phyloP scores from a whole-genome alignment of 2,797 vertebrate species.

The Spea hammondii region DNA sequence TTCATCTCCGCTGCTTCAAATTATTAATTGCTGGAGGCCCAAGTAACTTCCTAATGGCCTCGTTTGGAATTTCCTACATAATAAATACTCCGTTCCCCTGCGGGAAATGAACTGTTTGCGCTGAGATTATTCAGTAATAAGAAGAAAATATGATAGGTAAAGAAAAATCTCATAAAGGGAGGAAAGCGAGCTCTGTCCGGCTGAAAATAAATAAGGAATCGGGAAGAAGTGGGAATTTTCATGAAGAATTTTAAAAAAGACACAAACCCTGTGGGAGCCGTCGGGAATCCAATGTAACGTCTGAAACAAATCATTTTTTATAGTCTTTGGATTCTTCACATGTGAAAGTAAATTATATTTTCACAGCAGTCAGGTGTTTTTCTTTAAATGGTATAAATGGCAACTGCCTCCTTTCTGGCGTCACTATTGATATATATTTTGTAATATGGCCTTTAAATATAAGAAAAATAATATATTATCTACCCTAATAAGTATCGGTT shows the following conservation, averaged over 20 bases:
- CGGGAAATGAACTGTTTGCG: slow-evolving; percentile 48
- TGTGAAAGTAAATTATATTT: too few relatives aligned
- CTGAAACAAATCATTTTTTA: too few relatives aligned
- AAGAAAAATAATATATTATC: too few relatives aligned
- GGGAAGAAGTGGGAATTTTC: slow-evolving; percentile 19
- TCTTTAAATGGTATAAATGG: too few relatives aligned
- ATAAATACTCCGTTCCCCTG: slow-evolving; percentile 42
- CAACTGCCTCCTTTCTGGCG: too few relatives aligned
- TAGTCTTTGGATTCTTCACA: too few relatives aligned
- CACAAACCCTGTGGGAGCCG: background rate
- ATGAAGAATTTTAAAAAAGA: background rate
- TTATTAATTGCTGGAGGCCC: slow-evolving; percentile 32
- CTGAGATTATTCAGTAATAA: slow-evolving; percentile 41
- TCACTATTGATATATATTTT: too few relatives aligned
- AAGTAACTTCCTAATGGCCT: slow-evolving; percentile 27
- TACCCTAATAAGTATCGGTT: too few relatives aligned
- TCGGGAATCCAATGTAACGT: too few relatives aligned
- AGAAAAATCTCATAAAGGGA: background rate
- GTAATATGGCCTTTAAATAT: too few relatives aligned
- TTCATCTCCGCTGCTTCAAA: background rate
- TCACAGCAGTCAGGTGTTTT: too few relatives aligned
- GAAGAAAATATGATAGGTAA: slow-evolving; percentile 10
- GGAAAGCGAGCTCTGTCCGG: background rate
- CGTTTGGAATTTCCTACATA: slow-evolving; percentile 23
- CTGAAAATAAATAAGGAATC: slow-evolving; percentile 17